Evolutionary conservation across 2,797 vertebrate species (phyloP).

Genomic region (Atherinosoma microstoma): DNA sequence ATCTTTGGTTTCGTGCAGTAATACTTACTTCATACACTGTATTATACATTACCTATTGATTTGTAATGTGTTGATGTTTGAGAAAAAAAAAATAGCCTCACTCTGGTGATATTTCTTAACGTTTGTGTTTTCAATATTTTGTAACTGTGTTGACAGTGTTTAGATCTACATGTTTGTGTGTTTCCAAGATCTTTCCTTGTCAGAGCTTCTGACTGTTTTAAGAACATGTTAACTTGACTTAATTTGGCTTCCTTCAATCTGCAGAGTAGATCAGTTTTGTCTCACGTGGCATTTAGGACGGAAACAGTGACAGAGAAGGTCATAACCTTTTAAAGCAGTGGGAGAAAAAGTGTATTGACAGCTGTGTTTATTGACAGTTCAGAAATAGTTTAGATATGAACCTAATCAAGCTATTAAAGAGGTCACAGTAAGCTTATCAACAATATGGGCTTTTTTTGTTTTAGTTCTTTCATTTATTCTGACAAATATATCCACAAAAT

Average conservation of each 20-base stretch:
- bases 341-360: constrained; percentile 68
- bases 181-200: constrained; percentile 48
- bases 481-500: background rate
- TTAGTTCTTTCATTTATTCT: background rate
- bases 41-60: background rate
- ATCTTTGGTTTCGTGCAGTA: background rate
- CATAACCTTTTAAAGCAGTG: constrained; percentile 59
- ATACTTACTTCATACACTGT: background rate
- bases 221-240: constrained; percentile 68
- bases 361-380: constrained; percentile 48
- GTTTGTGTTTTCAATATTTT: constrained; percentile 1
- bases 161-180: constrained; percentile 1
- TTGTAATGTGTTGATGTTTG: background rate
- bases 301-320: constrained; percentile 20
- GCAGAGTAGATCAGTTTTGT: constrained; percentile 64
- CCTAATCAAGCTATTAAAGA: constrained; percentile 34
- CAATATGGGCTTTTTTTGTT: background rate
- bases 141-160: constrained; percentile 1
- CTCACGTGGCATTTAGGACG: constrained; percentile 75
- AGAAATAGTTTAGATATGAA: constrained; percentile 21
- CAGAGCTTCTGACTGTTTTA: constrained; percentile 54
- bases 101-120: background rate
- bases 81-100: background rate
- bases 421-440: constrained; percentile 18
- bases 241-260: constrained; percentile 68